Evolutionary conservation across 2,113 vertebrate genomes (phyloP).

Genomic region (Amphiprion ocellaris): DNA sequence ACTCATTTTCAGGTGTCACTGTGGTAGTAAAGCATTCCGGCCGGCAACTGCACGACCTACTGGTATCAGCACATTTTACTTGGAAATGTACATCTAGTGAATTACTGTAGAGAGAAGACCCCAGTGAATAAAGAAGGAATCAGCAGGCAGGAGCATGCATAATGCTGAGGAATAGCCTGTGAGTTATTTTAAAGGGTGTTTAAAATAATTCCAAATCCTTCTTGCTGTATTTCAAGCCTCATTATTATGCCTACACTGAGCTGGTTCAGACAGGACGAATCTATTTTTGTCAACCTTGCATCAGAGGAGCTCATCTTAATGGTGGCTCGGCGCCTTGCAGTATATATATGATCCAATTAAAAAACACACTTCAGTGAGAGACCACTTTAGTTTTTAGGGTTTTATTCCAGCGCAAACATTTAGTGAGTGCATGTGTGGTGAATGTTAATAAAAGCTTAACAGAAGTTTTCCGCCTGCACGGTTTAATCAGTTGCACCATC

Average conservation of each 20-base stretch:
- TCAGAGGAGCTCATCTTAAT: not conserved
- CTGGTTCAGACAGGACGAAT: constrained; percentile 19
- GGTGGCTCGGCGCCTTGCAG: not conserved
- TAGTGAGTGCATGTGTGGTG: constrained; percentile 18
- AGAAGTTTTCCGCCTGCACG: constrained; percentile 6
- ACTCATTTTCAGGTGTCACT: constrained; percentile 23
- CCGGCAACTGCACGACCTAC: constrained; percentile 4
- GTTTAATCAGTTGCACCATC: constrained; percentile 66
- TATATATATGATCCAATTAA: not conserved
- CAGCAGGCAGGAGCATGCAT: constrained; percentile 13
- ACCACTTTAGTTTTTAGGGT: constrained; percentile 11
- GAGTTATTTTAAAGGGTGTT: constrained; percentile 25
- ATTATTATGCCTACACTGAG: constrained; percentile 16
- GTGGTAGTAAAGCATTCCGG: constrained; percentile 36
- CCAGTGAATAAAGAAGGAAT: constrained; percentile 14
- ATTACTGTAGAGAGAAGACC: constrained; percentile 17
- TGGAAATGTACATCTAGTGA: constrained; percentile 11
- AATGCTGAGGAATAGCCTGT: constrained; percentile 17
- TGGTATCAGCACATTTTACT: constrained; percentile 36
- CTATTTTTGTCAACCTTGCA: constrained; percentile 21
- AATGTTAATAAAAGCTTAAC: constrained; percentile 39
- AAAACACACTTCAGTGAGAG: constrained; percentile 6
- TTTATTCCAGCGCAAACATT: constrained; percentile 61
- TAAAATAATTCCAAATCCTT: constrained; percentile 34
- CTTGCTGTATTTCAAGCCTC: constrained; percentile 26